Percentiles rank a stretch among this genome's conserved stretches.
Evolutionary conservation across 2,797 vertebrate species (phyloP).

Genomic region (Dallia pectoralis): DNA sequence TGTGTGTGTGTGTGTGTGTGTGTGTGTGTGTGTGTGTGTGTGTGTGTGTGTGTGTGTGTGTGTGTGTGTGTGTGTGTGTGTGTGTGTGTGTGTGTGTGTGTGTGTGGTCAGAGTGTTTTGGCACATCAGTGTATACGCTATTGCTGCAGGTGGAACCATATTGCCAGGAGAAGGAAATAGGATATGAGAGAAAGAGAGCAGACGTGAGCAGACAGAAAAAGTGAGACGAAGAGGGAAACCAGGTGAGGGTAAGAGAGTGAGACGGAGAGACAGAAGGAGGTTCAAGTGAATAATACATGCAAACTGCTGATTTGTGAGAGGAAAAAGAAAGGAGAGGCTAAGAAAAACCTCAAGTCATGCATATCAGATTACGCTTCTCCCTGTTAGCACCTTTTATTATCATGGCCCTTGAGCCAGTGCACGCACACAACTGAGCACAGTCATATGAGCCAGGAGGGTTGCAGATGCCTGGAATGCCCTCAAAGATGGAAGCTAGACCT

Average conservation of each 20-base stretch:
- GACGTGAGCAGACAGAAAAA: neutral
- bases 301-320: slow-evolving; percentile 78
- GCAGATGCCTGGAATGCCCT: slow-evolving; percentile 68
- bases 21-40: too few relatives aligned
- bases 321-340: slow-evolving; percentile 63
- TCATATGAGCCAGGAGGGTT: slow-evolving; percentile 59
- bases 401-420: slow-evolving; percentile 71
- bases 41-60: too few relatives aligned
- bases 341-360: slow-evolving; percentile 77
- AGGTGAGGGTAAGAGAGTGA: neutral
- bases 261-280: slow-evolving; percentile 24
- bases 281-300: slow-evolving; percentile 78
- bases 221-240: neutral
- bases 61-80: too few relatives aligned
- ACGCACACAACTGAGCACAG: slow-evolving; percentile 61
- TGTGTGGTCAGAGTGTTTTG: too few relatives aligned
- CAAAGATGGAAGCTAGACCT: slow-evolving; percentile 13
- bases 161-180: slow-evolving; percentile 68
- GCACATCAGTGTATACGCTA: too few relatives aligned
- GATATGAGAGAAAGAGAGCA: neutral
- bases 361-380: slow-evolving; percentile 75
- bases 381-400: slow-evolving; percentile 74
- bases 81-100: too few relatives aligned
- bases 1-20: too few relatives aligned
- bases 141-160: slow-evolving; percentile 69